Percentiles rank a stretch among this genome's conserved stretches.
These are phyloP conservation scores for Venturia canescens DNA, from an alignment of 1,140 invertebrate species.

Conservation along the genomic window DNA sequence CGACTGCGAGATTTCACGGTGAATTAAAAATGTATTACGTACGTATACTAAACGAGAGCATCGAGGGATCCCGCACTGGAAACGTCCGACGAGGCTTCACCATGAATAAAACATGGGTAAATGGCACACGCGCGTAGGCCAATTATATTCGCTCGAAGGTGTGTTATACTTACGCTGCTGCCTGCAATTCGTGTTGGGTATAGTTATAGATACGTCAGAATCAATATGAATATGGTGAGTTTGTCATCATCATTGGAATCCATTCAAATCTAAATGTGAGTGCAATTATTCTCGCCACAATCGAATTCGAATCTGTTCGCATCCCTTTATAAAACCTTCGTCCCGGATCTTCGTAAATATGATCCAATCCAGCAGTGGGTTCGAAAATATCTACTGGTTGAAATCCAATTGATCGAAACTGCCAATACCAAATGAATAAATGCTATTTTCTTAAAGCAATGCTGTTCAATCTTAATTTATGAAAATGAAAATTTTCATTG, in stretches of 20 bases:
- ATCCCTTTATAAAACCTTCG: neutral
- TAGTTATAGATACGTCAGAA: neutral
- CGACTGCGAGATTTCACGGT: slow-evolving; percentile 17
- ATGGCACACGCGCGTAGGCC: slow-evolving; percentile 11
- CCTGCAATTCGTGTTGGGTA: neutral
- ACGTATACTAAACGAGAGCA: neutral
- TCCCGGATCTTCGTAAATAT: neutral
- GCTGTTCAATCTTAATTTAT: too few species aligned
- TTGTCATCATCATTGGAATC: neutral
- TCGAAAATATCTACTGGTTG: too few species aligned
- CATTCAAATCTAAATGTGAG: neutral
- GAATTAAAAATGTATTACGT: slow-evolving; percentile 14
- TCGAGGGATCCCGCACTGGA: neutral
- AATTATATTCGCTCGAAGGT: slow-evolving; percentile 12
- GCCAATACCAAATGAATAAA: too few species aligned
- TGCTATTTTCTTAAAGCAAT: too few species aligned
- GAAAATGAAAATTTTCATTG: too few species aligned
- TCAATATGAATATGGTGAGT: slow-evolving; percentile 3
- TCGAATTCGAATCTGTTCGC: too few species aligned
- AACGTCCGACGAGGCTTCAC: neutral
- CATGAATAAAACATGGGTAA: slow-evolving; percentile 27
- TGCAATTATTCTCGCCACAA: slow-evolving; percentile 14
- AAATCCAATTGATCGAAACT: too few species aligned
- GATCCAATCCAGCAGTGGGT: too few species aligned
- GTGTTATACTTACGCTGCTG: slow-evolving; percentile 7